Conservation (phyloP, 2,797 vertebrate species). For the Kryptopterus vitreolus region DNA sequence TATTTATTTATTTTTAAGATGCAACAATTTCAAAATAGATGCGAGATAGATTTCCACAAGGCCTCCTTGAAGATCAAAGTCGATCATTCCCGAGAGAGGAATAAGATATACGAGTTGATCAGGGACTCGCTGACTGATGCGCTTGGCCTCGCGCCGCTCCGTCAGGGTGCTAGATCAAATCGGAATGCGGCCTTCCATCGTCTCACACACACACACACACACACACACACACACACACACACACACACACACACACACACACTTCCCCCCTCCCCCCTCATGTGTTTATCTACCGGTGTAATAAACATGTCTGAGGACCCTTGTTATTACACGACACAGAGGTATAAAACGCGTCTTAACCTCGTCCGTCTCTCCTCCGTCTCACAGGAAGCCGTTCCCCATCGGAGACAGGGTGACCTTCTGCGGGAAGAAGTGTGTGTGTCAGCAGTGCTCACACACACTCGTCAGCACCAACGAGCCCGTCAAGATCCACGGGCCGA, state of each 20-base stretch:
- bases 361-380: constrained; percentile 19
- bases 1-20: too few relatives aligned
- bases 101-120: background rate
- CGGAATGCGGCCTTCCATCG: background rate
- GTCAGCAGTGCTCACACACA: constrained; percentile 90
- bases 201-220: background rate
- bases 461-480: constrained; percentile 85
- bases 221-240: too few relatives aligned
- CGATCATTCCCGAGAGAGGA: background rate
- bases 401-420: constrained; percentile 97
- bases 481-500: constrained; percentile 94
- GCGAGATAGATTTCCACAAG: background rate
- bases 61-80: background rate
- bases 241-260: too few relatives aligned
- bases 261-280: background rate
- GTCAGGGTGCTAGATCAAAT: constrained; percentile 11
- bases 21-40: too few relatives aligned
- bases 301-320: background rate
- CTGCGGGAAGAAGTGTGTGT: constrained; percentile 95
- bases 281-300: background rate
- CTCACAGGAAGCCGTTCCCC: constrained; percentile 88
- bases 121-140: background rate
- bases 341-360: background rate
- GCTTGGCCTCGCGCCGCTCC: background rate
- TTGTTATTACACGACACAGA: too few relatives aligned